Evolutionary conservation across 2,113 vertebrate species (phyloP), one percentile per base, ranked within the genome.

Genomic region (Mustela lutreola): DNA sequence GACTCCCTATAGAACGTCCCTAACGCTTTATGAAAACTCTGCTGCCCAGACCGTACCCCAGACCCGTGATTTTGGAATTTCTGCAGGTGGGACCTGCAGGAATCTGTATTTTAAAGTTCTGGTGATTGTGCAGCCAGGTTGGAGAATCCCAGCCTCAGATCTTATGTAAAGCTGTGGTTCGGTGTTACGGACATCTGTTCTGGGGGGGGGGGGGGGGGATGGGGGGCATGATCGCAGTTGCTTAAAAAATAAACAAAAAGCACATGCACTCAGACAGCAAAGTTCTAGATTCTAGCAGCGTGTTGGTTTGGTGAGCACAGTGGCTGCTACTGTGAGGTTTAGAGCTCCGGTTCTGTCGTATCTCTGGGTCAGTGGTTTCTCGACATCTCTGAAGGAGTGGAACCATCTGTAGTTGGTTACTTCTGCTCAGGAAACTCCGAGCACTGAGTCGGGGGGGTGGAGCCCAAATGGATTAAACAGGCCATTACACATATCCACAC

Each of bases 341-440:
- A 73, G 58, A 73, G 89, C 60, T 24, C 28, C 4, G 14, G 11
- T 85, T 86, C 85, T 63, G 26, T 26, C 6, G 0, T 70, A 11
- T 89, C 93, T 96, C 93, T 56, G 63, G 79, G 87, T 75, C 88
- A 75, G 89, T 53, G 96, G 86, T 97, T 98, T 97, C 53, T 50
- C 45, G 60, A 33, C 24, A 53, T 86, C 79, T 96, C 95, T 90
- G 96, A 93, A 89, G 92, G 50, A 36, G 82, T 67, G 31, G 82
- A 65, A 63, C 62, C 95, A 71, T 90, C 95, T 97, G 96, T 33
- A 81, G 45, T 67, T 96, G 89, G 89, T 98, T 97, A 94, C 94
- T 97, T 97, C 90, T 96, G 70, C 91, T 94, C 42, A 80, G 90
- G 94, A 98, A 97, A 89, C 76, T 81, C 75, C 58, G 63, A 89